Evolutionary conservation across 2,888 invertebrate genomes (phyloP).

Genomic region (Caprella mutica): DNA sequence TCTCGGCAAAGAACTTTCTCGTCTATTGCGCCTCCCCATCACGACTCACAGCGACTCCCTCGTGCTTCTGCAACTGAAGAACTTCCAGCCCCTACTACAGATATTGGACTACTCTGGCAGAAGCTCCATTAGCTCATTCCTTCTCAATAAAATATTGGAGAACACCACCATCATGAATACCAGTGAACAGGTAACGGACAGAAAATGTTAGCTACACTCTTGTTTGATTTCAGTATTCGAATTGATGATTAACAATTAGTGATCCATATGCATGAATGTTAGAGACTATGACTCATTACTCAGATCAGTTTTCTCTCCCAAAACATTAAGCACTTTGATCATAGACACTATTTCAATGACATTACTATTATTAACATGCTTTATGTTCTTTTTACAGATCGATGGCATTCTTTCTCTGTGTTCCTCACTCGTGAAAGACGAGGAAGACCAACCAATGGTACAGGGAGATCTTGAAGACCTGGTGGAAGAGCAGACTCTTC

Average conservation of each 20-base stretch:
- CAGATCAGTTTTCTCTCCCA: no score
- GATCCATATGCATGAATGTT: no score
- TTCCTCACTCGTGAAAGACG: constrained; percentile 56
- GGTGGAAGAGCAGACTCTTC: constrained; percentile 84
- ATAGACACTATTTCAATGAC: no score
- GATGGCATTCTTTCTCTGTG: constrained; percentile 67
- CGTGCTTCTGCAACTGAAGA: constrained; percentile 69
- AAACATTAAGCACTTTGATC: no score
- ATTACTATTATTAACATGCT: no score
- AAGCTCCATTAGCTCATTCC: constrained; percentile 71
- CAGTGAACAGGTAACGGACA: constrained; percentile 74
- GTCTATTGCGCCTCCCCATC: constrained; percentile 84
- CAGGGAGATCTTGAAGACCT: constrained; percentile 86
- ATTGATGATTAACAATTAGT: no score
- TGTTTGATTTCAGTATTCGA: neutral
- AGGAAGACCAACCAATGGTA: constrained; percentile 45
- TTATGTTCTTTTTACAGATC: constrained; percentile 49
- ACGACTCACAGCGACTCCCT: constrained; percentile 88
- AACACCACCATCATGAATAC: constrained; percentile 75
- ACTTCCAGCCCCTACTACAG: constrained; percentile 73
- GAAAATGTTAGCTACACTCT: neutral
- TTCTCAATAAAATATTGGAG: constrained; percentile 80
- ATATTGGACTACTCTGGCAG: constrained; percentile 80
- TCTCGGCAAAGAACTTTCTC: constrained; percentile 84
- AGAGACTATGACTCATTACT: no score